Evolutionary conservation across 2,113 vertebrate genomes (phyloP).

Genomic region (Myodes glareolus): DNA sequence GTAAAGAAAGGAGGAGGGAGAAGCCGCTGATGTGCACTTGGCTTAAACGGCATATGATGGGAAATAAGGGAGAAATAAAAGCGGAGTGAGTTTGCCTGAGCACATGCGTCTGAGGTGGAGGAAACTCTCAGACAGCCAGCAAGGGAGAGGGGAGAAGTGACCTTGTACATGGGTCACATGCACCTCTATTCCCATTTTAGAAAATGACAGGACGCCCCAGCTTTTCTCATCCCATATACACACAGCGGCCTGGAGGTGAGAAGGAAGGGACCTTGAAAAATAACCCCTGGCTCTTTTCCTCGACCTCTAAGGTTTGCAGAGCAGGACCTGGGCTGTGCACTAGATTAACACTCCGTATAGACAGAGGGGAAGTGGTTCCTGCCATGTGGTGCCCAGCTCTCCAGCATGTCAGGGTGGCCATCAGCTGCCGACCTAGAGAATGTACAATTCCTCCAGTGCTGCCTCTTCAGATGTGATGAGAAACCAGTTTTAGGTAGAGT

Average conservation of each 20-base stretch:
- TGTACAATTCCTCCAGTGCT: too few species aligned
- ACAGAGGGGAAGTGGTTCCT: not conserved
- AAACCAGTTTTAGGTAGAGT: too few species aligned
- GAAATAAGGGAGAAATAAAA: slow-evolving; percentile 72
- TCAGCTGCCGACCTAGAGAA: not conserved
- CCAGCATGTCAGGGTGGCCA: not conserved
- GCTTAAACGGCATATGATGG: slow-evolving; percentile 75
- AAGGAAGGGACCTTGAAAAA: not conserved
- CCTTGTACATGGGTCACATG: not conserved
- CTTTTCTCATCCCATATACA: not conserved
- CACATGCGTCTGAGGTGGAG: too few species aligned
- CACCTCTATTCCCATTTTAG: not conserved
- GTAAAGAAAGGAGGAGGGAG: slow-evolving; percentile 80
- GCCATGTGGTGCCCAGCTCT: not conserved
- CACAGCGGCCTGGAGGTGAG: too few species aligned
- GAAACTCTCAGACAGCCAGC: not conserved
- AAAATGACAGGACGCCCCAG: not conserved
- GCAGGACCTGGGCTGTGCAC: not conserved
- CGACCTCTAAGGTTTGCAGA: not conserved
- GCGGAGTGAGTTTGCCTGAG: not conserved
- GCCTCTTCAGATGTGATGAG: not conserved
- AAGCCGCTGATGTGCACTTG: slow-evolving; percentile 76
- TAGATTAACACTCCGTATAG: rapidly evolving
- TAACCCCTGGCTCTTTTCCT: not conserved
- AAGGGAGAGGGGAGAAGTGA: not conserved